Base-by-base conservation (phyloP, 1,140 invertebrate genomes). In the Tetramorium simillimum region DNA sequence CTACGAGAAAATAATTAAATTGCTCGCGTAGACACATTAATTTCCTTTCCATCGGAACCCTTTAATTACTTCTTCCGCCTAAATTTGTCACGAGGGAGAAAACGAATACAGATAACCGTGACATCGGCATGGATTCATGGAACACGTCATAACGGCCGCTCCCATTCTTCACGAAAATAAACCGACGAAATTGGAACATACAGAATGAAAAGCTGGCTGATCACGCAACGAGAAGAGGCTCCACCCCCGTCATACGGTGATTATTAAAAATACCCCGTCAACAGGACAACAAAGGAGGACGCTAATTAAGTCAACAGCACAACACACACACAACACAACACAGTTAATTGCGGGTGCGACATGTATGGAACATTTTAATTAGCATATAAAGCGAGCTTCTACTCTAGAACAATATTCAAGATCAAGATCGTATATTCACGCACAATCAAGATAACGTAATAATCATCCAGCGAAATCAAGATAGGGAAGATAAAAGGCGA, bases 151-250 rank as follows among this genome's bases (percentile, higher is more conserved):
- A 86, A 69, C 67, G 53, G 37, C 56, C 24, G 84, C 56, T 80
- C 87, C 60, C 69, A 63, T 90, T 90, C 86, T 78, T 86, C 56
- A 65, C 51, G 24, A 63, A 88, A 86, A 90, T 91, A 90, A 91
- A 60, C 18, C 18, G 28, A 78, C 5, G 46, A 77, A 90, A 91
- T 78, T 88, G 77, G 72, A 62, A 56, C 86, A 28, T 63, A 56
- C 56, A 46, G 40, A 89, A 87, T 82, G 88, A 77, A 90, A 90
- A 89, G 46, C 51, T 72, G 86, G 75, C 53, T 6, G 14, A 24
- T 76, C 89, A 90, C 58, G 80, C 63, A 49, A 58, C 51, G n/a
- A 10, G 51, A 49, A 63, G 33, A 56, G 67, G 14, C 56, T 28
- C 51, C 75, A 63, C 43, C 43, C 62, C n/a, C 49, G 33, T 69